A percentile compares a stretch with the other conserved stretches of the same genome.
Conservation (phyloP, 1,140 invertebrate species). For the Galendromus occidentalis region DNA sequence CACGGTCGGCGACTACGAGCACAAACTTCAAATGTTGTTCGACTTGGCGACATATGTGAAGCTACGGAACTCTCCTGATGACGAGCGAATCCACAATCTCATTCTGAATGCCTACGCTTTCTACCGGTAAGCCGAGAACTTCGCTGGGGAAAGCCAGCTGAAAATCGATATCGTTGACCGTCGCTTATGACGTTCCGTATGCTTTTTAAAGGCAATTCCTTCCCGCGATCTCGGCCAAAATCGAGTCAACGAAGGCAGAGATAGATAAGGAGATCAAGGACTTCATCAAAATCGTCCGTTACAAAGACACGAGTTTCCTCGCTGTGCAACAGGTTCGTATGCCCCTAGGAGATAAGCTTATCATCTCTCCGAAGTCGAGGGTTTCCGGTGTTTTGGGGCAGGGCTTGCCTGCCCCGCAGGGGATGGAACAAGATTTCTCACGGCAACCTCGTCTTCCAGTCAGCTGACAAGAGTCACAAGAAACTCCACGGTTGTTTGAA, state of each 20-base stretch:
- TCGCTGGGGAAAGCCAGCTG: no score
- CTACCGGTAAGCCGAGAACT: not conserved
- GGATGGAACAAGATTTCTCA: no score
- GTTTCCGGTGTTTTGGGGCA: no score
- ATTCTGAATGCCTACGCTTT: not conserved
- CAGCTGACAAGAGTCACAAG: constrained; percentile 23
- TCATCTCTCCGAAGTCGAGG: not conserved
- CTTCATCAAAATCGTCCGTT: constrained; percentile 83
- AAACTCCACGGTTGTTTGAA: constrained; percentile 1
- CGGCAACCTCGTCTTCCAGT: constrained; percentile 23
- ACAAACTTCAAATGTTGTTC: not conserved
- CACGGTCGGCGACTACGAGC: constrained; percentile 4
- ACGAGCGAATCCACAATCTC: not conserved
- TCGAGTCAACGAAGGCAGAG: constrained; percentile 44
- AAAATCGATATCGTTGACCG: no score
- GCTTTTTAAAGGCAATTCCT: constrained; percentile 40
- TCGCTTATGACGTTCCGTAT: not conserved
- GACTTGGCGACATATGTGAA: not conserved
- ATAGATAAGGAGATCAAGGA: constrained; percentile 53
- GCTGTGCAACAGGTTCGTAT: constrained; percentile 47
- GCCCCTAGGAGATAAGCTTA: constrained; percentile 19
- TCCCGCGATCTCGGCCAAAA: constrained; percentile 37
- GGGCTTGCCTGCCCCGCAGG: no score
- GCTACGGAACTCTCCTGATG: not conserved
- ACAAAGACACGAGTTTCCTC: constrained; percentile 87